Evolutionary conservation across 35 echinoderm and acorn worm species (phyloP).

Genomic region (Acanthaster planci): DNA sequence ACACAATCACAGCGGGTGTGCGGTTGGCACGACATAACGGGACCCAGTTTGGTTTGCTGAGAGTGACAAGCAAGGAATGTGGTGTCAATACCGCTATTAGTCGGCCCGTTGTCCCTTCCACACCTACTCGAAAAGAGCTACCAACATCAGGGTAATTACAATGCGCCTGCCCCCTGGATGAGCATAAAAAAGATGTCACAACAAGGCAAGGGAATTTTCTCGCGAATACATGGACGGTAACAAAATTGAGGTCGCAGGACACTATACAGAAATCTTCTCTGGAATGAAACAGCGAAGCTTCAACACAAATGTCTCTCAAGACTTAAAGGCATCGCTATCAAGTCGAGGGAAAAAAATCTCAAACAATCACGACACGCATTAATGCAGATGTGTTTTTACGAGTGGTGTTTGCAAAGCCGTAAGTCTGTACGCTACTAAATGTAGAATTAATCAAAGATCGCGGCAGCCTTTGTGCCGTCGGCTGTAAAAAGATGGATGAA

Average conservation of each 20-base stretch:
- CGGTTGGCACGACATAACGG: background rate
- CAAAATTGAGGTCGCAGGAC: background rate
- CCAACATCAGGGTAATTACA: background rate
- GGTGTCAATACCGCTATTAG: background rate
- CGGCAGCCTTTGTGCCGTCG: background rate
- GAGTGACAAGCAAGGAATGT: background rate
- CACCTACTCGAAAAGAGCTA: constrained; percentile 18
- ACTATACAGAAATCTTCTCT: too few relatives aligned
- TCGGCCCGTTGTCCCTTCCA: background rate
- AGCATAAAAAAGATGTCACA: background rate
- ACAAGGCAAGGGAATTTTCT: background rate
- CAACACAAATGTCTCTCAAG: too few relatives aligned
- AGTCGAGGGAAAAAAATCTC: too few relatives aligned
- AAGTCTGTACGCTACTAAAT: background rate
- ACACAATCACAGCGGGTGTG: too few relatives aligned
- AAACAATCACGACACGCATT: too few relatives aligned
- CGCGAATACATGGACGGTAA: background rate
- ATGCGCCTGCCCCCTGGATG: background rate
- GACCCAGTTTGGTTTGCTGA: background rate
- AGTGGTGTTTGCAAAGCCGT: constrained; percentile 21
- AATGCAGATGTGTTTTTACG: background rate
- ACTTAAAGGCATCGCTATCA: too few relatives aligned
- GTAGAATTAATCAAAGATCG: background rate
- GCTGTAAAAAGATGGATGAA: constrained; percentile 1
- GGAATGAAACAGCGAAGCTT: too few relatives aligned